A percentile compares a stretch with the other conserved stretches of the same genome.
Conservation (phyloP, 2,888 invertebrate species). For the Hedya salicella region DNA sequence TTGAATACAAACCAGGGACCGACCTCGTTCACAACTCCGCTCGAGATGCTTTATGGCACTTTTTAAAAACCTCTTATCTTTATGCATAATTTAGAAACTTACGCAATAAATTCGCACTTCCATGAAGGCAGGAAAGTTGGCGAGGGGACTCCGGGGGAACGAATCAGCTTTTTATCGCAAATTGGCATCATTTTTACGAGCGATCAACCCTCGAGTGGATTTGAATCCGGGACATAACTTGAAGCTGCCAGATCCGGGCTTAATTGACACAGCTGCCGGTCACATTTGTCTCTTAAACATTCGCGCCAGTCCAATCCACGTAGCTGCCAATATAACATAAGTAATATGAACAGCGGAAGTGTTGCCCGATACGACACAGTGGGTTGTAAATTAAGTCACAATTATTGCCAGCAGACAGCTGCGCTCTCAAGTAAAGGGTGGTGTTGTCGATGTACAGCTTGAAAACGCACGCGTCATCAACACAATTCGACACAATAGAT, state of each 20-base stretch:
- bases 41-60: constrained; percentile 53
- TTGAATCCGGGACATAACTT: constrained; percentile 51
- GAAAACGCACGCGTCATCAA: neutral
- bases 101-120: constrained; percentile 60
- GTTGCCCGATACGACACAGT: neutral
- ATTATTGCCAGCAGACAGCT: neutral
- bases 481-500: neutral
- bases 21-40: constrained; percentile 46
- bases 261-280: constrained; percentile 49
- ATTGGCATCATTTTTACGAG: constrained; percentile 65
- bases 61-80: constrained; percentile 59
- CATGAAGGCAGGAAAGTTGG: constrained; percentile 47
- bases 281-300: constrained; percentile 14
- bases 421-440: constrained; percentile 2
- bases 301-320: constrained; percentile 20
- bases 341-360: neutral
- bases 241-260: constrained; percentile 36
- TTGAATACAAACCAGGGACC: constrained; percentile 49
- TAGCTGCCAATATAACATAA: too few relatives aligned
- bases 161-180: constrained; percentile 64
- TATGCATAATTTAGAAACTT: constrained; percentile 54
- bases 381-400: neutral
- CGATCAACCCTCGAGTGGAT: constrained; percentile 51
- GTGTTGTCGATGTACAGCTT: neutral
- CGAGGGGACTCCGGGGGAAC: constrained; percentile 36